These are phyloP conservation scores for Scaptomyza flava DNA, from an alignment of 2,888 invertebrate species.

Conservation along the genomic window DNA sequence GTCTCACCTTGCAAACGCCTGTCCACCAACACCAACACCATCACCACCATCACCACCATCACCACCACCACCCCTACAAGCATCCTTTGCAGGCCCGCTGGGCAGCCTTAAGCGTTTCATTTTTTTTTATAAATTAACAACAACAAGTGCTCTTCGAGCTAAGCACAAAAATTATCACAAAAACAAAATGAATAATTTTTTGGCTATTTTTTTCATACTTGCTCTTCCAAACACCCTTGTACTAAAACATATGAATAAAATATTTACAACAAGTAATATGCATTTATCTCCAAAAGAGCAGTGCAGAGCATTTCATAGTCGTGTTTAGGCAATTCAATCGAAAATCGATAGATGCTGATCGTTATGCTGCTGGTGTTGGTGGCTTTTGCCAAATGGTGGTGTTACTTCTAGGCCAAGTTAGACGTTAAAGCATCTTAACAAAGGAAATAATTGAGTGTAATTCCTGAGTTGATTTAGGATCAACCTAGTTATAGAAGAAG, in stretches of 20 bases:
- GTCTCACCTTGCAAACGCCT: conserved; percentile 65
- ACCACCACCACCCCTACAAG: background rate
- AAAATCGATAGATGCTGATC: too few species aligned
- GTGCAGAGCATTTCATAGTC: conserved; percentile 21
- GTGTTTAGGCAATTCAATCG: background rate
- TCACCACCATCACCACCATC: background rate
- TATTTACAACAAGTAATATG: too few species aligned
- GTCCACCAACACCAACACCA: conserved; percentile 1
- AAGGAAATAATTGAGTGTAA: too few species aligned
- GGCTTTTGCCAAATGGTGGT: too few species aligned
- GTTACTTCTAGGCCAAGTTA: too few species aligned
- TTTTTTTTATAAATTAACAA: conserved; percentile 71
- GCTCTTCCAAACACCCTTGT: conserved; percentile 4
- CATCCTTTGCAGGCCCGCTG: conserved; percentile 10
- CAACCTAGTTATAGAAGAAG: too few species aligned
- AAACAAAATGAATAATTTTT: conserved; percentile 68
- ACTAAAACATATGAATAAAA: background rate
- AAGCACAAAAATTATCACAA: conserved; percentile 50
- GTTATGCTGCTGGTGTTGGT: too few species aligned
- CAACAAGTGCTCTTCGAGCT: conserved; percentile 36
- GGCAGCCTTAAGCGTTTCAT: conserved; percentile 66
- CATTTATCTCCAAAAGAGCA: too few species aligned
- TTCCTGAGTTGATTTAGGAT: conserved; percentile 9
- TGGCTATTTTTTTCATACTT: background rate
- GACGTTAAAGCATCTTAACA: too few species aligned